Evolutionary conservation across 2,797 vertebrate species (phyloP).

Genomic region (Philypnodon macrostomus): DNA sequence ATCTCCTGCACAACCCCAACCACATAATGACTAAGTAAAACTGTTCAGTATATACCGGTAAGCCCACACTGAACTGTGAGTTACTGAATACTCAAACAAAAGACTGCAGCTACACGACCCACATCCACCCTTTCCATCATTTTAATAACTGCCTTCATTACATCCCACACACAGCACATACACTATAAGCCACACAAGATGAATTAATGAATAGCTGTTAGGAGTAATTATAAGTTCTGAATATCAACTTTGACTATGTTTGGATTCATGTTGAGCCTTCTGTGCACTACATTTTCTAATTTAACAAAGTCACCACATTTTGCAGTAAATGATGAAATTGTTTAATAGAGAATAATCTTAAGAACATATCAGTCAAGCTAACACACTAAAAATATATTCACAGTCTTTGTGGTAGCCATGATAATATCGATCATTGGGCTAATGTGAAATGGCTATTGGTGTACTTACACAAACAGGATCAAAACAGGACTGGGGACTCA

Average conservation of each 20-base stretch:
- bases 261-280: neutral
- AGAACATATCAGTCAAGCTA: neutral
- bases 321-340: neutral
- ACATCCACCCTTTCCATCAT: neutral
- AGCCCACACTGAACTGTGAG: neutral
- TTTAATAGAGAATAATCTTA: neutral
- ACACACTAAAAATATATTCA: no score
- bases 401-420: neutral
- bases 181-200: neutral
- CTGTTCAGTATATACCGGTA: neutral
- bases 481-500: no score
- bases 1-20: no score
- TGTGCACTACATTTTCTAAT: slow-evolving; percentile 2
- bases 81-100: neutral
- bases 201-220: slow-evolving; percentile 2
- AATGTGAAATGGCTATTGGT: neutral
- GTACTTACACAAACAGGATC: no score
- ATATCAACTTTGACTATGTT: neutral
- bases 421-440: neutral
- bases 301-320: slow-evolving; percentile 6
- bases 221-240: slow-evolving; percentile 2
- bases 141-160: neutral
- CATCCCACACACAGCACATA: slow-evolving; percentile 1
- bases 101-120: neutral
- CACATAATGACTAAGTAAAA: neutral